Evolutionary conservation across 2,888 invertebrate genomes (phyloP), one percentile per base, ranked within the genome.

Genomic region (Gastrophysa polygoni): DNA sequence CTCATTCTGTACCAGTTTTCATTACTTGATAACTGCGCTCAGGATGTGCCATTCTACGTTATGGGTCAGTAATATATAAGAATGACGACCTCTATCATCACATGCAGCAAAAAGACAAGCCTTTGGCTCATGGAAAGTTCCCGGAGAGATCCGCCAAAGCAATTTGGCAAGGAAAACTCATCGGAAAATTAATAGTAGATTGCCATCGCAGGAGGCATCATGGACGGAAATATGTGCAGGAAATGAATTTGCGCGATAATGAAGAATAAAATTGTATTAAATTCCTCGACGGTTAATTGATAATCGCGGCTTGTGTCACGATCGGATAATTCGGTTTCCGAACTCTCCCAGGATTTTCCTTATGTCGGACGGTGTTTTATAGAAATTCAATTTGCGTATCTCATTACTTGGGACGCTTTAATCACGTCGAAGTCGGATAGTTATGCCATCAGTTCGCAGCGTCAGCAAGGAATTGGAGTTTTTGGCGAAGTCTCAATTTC

Each of bases 281-380:
- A 68, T 67, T 68, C 64, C 66, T 66, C 52, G 57, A 51, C 59
- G 62, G 68, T 66, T 70, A 70, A 72, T 68, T 70, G 70, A 68
- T 69, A 69, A 70, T 69, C 69, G 58, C 51, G 59, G 63, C 63
- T 63, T 66, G 68, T 68, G 68, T 71, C 59, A 57, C 66, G 61
- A 57, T 29, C 57, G 61, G 70, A 68, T 72, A 69, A 72, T 69
- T 66, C 67, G 63, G 61, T 63, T 68, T 14, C 38, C 38, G 38
- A 14, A 38, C 38, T 38, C 14, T 38, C 38, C 38, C 38, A 14
- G 38, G 14, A 10, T 38, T 38, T 68, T 64, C 70, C 65, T 68
- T 68, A 67, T 70, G 67, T 70, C 57, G 65, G 61, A 61, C 67
- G 67, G 69, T 70, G 67, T 71, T 72, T 72, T 70, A 71, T 68